Conservation (phyloP, 2,113 vertebrate genomes). For the Pterocles orientalis region DNA sequence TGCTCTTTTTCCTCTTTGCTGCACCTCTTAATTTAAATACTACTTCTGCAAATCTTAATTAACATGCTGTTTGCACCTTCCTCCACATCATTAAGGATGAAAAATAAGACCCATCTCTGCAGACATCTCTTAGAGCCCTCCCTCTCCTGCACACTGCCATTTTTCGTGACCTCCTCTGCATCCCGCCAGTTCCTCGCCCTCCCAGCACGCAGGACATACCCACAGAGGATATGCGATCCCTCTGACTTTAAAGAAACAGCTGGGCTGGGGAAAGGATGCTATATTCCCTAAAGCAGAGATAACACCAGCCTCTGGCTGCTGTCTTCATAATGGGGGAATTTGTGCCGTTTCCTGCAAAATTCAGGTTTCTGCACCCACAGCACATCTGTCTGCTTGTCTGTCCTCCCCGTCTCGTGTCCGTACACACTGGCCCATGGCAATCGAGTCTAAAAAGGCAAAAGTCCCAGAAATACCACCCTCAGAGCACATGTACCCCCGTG, state of each 20-base stretch:
- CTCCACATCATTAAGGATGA: background rate
- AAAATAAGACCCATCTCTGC: background rate
- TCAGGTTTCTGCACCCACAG: background rate
- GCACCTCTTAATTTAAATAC: background rate
- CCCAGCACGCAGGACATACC: background rate
- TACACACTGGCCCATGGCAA: background rate
- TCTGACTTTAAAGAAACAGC: background rate
- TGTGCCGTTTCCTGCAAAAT: background rate
- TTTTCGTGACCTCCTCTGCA: background rate
- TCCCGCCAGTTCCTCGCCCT: background rate
- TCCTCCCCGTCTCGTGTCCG: rapidly evolving
- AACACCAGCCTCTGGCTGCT: background rate
- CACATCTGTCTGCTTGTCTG: background rate
- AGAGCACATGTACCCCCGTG: rapidly evolving
- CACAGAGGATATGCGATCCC: rapidly evolving
- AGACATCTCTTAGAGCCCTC: background rate
- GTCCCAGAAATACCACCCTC: background rate
- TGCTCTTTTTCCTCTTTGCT: background rate
- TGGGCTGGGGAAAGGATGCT: background rate
- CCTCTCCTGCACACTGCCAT: background rate
- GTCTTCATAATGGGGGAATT: background rate
- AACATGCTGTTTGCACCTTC: slow-evolving; percentile 7
- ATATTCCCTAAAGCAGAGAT: rapidly evolving
- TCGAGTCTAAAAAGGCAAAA: background rate
- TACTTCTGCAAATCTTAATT: background rate